Conservation (phyloP, 2,888 invertebrate species). For the Acanthosoma haemorrhoidale region DNA sequence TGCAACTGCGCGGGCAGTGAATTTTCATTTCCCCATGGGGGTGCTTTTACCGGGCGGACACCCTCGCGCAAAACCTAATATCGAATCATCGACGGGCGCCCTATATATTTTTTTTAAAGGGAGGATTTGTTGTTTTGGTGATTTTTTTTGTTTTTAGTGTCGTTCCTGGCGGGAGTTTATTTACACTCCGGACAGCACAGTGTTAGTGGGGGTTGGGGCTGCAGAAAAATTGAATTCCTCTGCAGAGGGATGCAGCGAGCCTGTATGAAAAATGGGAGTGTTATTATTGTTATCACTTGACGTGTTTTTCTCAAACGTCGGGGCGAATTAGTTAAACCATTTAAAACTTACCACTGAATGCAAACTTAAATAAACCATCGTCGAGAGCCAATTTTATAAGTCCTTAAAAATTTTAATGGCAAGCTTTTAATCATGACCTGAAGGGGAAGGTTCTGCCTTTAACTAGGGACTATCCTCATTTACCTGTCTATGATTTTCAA, state of each 20-base stretch:
- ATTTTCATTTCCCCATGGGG: slow-evolving; percentile 19
- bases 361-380: too few relatives aligned
- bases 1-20: neutral
- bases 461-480: too few relatives aligned
- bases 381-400: too few relatives aligned
- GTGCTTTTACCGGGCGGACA: neutral
- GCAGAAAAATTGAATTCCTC: slow-evolving; percentile 5
- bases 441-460: too few relatives aligned
- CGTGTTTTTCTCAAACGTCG: neutral
- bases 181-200: neutral
- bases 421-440: too few relatives aligned
- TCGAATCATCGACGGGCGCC: neutral
- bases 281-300: neutral
- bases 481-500: too few relatives aligned
- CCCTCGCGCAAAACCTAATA: slow-evolving; percentile 15
- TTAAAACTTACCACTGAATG: neutral
- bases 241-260: neutral
- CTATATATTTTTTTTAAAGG: neutral
- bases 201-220: neutral
- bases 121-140: neutral
- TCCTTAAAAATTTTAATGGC: too few relatives aligned
- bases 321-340: neutral
- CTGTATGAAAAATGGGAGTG: slow-evolving; percentile 15
- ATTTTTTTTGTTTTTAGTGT: neutral
- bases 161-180: neutral